Evolutionary conservation across 35 echinoderm and acorn worm genomes (phyloP), one percentile per base, ranked within the genome.

Genomic region (Antedon bifida): DNA sequence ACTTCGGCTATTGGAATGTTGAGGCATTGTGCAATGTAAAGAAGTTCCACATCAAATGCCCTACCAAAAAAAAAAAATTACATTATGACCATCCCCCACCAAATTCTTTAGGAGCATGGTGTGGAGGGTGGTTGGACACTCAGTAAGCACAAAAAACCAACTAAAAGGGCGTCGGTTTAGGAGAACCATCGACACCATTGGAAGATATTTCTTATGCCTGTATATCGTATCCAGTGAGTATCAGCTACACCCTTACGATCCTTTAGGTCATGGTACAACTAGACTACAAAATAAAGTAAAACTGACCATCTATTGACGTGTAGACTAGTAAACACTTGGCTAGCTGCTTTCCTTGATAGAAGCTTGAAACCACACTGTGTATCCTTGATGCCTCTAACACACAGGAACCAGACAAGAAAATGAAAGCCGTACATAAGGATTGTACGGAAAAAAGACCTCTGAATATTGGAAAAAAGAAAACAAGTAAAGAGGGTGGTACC

Each of bases 341-440:
- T 28, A 0, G 90, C 95, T 74, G 95, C 88, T 73, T 99, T 86
- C 5, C 91, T 82, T 14, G 90, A 90, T 19, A 99, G 64, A 16
- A 99, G 79, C 42, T 99, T 99, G 77, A 99, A 99, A 19, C 95
- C 95, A 74, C 95, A 99, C 85, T 99, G 95, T 29, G 95, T 99
- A 73, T 99, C 95, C 35, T 83, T 76, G 36, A 99, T 88, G 2
- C 91, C 91, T 35, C 83, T 82, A 12, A 99, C 95, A 86, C 95
- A 99, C 0, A 99, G 86, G 29, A 88, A 99, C 95, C 95, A 99
- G 0, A 99, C 95, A 11, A 99, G 39, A 44, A 99, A 93, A 90
- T 99, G 95, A 76, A 99, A 99, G 79, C 95, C 95, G 81, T 99
- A 84, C 95, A 99, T 99, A 0, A 99, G 90, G 80, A 99, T 76